These are phyloP conservation scores for Pipistrellus pygmaeus DNA, from an alignment of 2,797 vertebrate genomes.

Conservation along the genomic window DNA sequence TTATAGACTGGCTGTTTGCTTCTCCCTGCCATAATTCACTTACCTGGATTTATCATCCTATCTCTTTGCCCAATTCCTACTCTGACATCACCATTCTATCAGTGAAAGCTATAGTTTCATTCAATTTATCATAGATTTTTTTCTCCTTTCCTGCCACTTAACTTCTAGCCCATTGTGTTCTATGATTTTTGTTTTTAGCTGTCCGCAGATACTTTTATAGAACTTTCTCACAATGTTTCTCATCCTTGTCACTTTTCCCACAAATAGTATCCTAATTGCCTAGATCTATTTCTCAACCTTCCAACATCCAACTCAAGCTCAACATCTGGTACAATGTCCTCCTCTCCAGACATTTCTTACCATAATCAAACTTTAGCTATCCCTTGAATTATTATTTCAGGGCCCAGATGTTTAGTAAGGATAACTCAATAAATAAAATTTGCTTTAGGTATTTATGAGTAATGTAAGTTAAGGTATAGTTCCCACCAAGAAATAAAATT, in stretches of 20 bases:
- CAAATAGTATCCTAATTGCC: neutral
- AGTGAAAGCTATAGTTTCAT: neutral
- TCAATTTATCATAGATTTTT: neutral
- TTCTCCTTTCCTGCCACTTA: neutral
- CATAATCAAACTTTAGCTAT: neutral
- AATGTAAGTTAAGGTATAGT: neutral
- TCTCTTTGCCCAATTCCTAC: neutral
- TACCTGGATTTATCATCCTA: neutral
- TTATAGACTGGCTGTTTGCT: neutral
- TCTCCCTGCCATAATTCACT: neutral
- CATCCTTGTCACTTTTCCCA: neutral
- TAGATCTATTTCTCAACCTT: neutral
- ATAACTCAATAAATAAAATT: neutral
- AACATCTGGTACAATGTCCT: neutral
- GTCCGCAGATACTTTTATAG: neutral
- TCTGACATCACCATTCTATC: neutral
- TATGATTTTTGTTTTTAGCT: slow-evolving; percentile 29
- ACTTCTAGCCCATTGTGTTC: neutral
- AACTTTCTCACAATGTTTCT: neutral
- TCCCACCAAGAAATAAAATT: neutral
- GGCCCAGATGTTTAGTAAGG: neutral
- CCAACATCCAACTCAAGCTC: neutral
- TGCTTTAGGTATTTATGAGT: slow-evolving; percentile 12
- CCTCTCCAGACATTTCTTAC: neutral
- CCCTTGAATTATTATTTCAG: neutral